Percentiles rank a stretch among this genome's conserved stretches.
These are phyloP conservation scores for Caenorhabditis sinica DNA, from an alignment of 2,888 invertebrate species.

Conservation along the genomic window DNA sequence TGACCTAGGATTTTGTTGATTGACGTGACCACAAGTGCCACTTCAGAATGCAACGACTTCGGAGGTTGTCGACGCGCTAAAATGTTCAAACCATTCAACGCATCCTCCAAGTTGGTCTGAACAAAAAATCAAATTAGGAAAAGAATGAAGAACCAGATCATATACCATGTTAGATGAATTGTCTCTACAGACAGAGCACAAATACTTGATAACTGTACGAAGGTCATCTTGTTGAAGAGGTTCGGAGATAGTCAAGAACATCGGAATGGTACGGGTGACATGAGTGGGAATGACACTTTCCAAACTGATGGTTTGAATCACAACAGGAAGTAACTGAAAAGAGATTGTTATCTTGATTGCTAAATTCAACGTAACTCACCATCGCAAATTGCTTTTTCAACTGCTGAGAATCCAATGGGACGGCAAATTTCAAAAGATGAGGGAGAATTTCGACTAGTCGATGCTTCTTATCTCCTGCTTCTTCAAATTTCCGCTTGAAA, in stretches of 20 bases:
- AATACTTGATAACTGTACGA: constrained; percentile 6
- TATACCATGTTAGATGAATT: constrained; percentile 29
- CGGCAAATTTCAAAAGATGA: constrained; percentile 51
- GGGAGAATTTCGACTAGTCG: constrained; percentile 41
- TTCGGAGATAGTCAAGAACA: constrained; percentile 40
- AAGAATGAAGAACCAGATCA: not conserved
- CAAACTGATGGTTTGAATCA: constrained; percentile 29
- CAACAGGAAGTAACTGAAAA: constrained; percentile 51
- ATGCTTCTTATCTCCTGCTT: constrained; percentile 8
- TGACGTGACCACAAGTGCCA: constrained; percentile 42
- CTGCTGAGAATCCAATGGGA: constrained; percentile 19
- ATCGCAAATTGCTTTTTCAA: constrained; percentile 51
- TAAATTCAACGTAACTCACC: constrained; percentile 8
- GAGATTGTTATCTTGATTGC: not conserved
- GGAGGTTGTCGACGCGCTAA: constrained; percentile 40
- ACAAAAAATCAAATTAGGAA: constrained; percentile 32
- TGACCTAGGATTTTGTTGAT: constrained; percentile 47
- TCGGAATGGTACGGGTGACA: constrained; percentile 37
- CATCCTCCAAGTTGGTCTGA: constrained; percentile 45
- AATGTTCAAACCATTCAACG: constrained; percentile 46
- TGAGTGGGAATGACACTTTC: constrained; percentile 13
- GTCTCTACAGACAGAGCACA: constrained; percentile 19
- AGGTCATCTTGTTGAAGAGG: constrained; percentile 20
- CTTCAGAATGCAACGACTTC: constrained; percentile 39
- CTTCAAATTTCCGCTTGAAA: constrained; percentile 36